Conservation (phyloP, 2,888 invertebrate species). For the Emmelina monodactyla region DNA sequence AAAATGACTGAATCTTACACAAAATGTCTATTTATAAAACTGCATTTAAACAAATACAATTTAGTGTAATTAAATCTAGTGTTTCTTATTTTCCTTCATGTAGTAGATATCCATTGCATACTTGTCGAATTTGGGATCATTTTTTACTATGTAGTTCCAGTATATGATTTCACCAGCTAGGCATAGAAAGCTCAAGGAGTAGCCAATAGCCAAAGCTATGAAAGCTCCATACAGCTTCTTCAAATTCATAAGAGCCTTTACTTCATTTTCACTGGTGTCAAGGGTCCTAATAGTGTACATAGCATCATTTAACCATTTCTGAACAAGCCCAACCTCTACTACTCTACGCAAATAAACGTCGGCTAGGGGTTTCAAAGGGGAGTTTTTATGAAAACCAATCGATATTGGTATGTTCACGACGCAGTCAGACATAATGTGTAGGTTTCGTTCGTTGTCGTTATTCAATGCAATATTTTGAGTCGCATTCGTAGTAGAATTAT, state of each 20-base stretch:
- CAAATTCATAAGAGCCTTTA: conserved; percentile 81
- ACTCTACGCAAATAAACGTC: conserved; percentile 73
- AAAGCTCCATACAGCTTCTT: conserved; percentile 81
- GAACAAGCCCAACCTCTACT: conserved; percentile 77
- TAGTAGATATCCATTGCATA: conserved; percentile 69
- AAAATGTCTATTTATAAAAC: background rate
- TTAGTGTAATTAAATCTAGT: conserved; percentile 18
- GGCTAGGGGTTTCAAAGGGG: conserved; percentile 74
- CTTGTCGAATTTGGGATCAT: conserved; percentile 75
- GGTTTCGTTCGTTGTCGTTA: conserved; percentile 42
- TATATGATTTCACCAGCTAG: conserved; percentile 71
- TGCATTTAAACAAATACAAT: conserved; percentile 1
- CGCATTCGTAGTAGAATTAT: conserved; percentile 25
- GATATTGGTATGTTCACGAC: conserved; percentile 83
- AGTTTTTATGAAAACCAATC: conserved; percentile 82
- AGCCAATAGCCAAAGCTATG: conserved; percentile 75
- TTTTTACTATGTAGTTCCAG: conserved; percentile 71
- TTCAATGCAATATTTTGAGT: conserved; percentile 17
- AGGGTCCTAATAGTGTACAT: conserved; percentile 66
- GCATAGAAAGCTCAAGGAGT: conserved; percentile 62
- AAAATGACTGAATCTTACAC: background rate
- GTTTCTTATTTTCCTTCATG: conserved; percentile 42
- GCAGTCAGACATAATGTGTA: conserved; percentile 86
- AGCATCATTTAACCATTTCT: conserved; percentile 81
- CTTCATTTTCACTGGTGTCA: conserved; percentile 64